Evolutionary conservation across 2,888 invertebrate genomes (phyloP).

Genomic region (Argyra leucocephala): DNA sequence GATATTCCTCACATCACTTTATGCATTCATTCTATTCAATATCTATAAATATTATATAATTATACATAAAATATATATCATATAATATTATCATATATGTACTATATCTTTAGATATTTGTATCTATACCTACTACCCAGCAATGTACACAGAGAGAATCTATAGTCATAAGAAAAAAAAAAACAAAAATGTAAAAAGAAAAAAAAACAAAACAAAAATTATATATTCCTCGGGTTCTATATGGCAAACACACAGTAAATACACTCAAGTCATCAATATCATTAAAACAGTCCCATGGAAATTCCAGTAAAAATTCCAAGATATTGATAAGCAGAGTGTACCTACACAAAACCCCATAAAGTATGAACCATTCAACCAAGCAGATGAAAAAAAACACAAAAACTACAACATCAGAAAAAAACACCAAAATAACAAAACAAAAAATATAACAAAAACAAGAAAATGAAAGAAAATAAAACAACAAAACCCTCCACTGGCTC

Average conservation of each 20-base stretch:
- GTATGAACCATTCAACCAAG: slow-evolving; percentile 6
- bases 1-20: background rate
- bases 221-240: slow-evolving; percentile 9
- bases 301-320: slow-evolving; percentile 1
- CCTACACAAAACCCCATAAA: slow-evolving; percentile 6
- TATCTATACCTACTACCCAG: background rate
- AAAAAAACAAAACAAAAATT: background rate
- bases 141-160: slow-evolving; percentile 4
- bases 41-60: background rate
- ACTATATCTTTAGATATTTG: too few relatives aligned
- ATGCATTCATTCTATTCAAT: background rate
- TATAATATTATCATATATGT: background rate
- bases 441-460: background rate
- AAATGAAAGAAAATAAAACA: background rate
- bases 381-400: background rate
- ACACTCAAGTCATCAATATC: slow-evolving; percentile 7
- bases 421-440: background rate
- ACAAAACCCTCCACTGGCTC: background rate
- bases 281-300: slow-evolving; percentile 2
- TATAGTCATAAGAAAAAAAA: background rate
- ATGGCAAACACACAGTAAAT: slow-evolving; percentile 10
- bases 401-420: background rate
- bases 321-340: background rate
- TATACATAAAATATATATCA: background rate
- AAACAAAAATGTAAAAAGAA: background rate